Conservation (phyloP, 1,140 invertebrate species). For the Mactra quadrangularis region DNA sequence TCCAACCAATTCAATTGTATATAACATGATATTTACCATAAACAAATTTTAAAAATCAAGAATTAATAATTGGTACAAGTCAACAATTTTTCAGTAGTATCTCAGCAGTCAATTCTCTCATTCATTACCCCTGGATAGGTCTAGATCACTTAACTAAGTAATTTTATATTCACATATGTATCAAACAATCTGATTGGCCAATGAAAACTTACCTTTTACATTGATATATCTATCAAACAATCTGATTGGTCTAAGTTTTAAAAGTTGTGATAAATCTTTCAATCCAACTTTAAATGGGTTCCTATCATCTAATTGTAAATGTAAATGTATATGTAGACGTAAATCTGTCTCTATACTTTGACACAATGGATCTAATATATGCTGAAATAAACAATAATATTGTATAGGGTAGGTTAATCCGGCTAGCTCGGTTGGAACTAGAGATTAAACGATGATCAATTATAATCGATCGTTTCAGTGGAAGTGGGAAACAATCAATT, state of each 20-base stretch:
- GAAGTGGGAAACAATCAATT: too few species aligned
- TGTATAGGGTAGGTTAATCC: background rate
- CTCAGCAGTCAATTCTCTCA: too few species aligned
- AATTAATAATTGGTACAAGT: too few species aligned
- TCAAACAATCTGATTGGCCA: too few species aligned
- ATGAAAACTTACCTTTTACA: constrained; percentile 84
- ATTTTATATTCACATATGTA: too few species aligned
- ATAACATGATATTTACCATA: too few species aligned
- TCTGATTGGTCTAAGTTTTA: constrained; percentile 85
- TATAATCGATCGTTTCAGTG: background rate
- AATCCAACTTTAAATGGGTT: constrained; percentile 89
- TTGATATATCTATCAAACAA: constrained; percentile 84
- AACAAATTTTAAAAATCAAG: too few species aligned
- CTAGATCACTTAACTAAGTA: too few species aligned
- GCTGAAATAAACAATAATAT: constrained; percentile 65
- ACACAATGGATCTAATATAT: constrained; percentile 90
- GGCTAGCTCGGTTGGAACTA: background rate
- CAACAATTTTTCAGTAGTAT: too few species aligned
- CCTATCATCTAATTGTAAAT: constrained; percentile 92
- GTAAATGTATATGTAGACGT: constrained; percentile 94
- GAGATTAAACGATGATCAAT: too few species aligned
- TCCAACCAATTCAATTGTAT: too few species aligned
- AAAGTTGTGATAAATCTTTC: constrained; percentile 85
- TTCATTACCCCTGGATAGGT: too few species aligned
- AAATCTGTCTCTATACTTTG: constrained; percentile 95